A percentile compares a stretch with the other conserved stretches of the same genome.
phyloP scores from a whole-genome alignment of 2,113 vertebrate genomes.

The Seriola rivoliana region DNA sequence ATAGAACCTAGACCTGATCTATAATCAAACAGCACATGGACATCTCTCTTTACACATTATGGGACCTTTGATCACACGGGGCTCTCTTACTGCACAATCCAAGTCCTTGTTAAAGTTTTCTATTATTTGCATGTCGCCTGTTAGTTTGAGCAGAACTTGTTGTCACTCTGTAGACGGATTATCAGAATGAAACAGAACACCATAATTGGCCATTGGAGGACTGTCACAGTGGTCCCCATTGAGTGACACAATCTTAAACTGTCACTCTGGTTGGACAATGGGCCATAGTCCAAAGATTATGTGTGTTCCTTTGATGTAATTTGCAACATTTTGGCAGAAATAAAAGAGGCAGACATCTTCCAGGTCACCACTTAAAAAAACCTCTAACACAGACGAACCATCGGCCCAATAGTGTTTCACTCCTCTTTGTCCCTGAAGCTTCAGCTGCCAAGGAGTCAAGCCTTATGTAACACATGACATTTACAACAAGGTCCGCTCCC shows the following conservation, averaged over 20 bases:
- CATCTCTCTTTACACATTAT: too few relatives aligned
- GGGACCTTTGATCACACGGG: background rate
- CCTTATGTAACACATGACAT: constrained; percentile 75
- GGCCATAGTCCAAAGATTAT: background rate
- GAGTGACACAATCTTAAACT: background rate
- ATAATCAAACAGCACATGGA: too few relatives aligned
- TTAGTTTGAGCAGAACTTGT: background rate
- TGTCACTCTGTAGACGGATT: background rate
- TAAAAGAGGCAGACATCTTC: background rate
- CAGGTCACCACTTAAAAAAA: constrained; percentile 5
- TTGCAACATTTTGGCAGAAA: background rate
- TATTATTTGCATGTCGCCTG: background rate
- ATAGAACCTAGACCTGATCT: too few relatives aligned
- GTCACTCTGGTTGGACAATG: background rate
- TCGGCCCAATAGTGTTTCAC: constrained; percentile 12
- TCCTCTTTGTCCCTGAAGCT: constrained; percentile 42
- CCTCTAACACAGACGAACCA: constrained; percentile 27
- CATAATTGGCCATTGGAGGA: background rate
- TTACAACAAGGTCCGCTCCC: constrained; percentile 64
- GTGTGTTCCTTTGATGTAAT: background rate
- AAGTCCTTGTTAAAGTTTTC: background rate
- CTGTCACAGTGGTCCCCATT: background rate
- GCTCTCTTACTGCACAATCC: background rate
- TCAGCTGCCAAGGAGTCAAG: constrained; percentile 47
- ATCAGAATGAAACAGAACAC: background rate